phyloP scores from a whole-genome alignment of 2,113 vertebrate species.

The Vicugna pacos region DNA sequence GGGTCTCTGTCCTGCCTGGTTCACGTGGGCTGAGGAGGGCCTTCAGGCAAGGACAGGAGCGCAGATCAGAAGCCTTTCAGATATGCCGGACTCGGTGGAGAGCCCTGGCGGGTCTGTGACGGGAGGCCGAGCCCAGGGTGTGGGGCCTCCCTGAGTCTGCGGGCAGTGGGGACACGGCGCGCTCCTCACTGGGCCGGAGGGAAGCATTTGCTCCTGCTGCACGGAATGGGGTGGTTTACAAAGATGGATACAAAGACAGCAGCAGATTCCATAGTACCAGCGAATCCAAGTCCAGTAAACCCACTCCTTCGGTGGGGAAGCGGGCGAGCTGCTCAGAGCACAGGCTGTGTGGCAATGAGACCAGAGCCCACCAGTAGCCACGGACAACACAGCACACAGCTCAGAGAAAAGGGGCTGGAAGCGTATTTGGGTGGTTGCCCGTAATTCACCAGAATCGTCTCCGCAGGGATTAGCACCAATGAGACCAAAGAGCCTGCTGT shows the following conservation, averaged over 20 bases:
- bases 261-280: not conserved
- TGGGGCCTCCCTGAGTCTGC: no score
- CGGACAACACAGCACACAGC: not conserved
- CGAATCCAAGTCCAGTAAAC: not conserved
- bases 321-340: not conserved
- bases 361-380: not conserved
- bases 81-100: no score
- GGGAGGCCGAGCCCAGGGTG: no score
- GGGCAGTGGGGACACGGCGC: no score
- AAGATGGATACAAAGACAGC: not conserved
- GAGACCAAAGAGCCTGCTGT: not conserved
- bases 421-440: not conserved
- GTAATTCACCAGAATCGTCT: not conserved
- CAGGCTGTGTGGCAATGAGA: not conserved
- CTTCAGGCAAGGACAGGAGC: not conserved
- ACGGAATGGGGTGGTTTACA: slow-evolving; percentile 43
- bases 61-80: accelerated
- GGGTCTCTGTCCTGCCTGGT: not conserved
- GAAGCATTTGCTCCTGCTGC: not conserved
- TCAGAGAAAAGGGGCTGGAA: not conserved
- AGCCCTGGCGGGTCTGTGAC: no score
- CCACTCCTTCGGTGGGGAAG: not conserved
- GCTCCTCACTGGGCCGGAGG: no score
- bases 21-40: not conserved
- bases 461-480: not conserved